phyloP scores from a whole-genome alignment of 2,797 vertebrate species.

The Rhodeus uyekii region DNA sequence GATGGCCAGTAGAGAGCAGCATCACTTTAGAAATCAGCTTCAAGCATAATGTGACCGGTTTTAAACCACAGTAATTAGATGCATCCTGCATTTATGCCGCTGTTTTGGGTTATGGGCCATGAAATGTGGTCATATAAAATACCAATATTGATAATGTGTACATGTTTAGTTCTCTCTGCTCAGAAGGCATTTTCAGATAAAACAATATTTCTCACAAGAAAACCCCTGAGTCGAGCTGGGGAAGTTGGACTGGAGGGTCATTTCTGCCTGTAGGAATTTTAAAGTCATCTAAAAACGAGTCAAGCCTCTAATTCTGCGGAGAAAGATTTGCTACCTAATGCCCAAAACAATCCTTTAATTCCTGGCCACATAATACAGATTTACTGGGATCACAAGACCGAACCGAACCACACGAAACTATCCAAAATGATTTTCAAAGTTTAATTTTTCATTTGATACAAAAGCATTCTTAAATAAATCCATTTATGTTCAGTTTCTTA shows the following conservation, averaged over 20 bases:
- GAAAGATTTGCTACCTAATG: conserved; percentile 24
- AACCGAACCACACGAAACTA: too few species aligned
- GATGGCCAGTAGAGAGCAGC: neutral
- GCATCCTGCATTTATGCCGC: neutral
- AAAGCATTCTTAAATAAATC: conserved; percentile 82
- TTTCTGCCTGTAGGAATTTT: conserved; percentile 7
- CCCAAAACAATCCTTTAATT: conserved; percentile 42
- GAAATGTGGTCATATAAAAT: neutral
- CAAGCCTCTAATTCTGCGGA: neutral
- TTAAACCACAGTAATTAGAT: neutral
- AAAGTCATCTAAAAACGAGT: neutral
- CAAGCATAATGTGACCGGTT: neutral
- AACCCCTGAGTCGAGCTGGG: neutral
- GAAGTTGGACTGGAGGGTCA: neutral
- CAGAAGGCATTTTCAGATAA: neutral
- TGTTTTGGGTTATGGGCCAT: neutral
- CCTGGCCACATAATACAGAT: conserved; percentile 15
- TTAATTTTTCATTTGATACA: conserved; percentile 81
- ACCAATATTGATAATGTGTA: neutral
- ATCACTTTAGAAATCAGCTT: neutral
- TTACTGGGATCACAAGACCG: conserved; percentile 26
- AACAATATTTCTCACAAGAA: neutral
- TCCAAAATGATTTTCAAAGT: conserved; percentile 70
- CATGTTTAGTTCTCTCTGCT: neutral
- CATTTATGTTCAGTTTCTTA: conserved; percentile 63